Percentiles rank a stretch among this genome's conserved stretches.
These are phyloP conservation scores for Ctenopoma multispine DNA, from an alignment of 2,797 vertebrate species.

Conservation along the genomic window DNA sequence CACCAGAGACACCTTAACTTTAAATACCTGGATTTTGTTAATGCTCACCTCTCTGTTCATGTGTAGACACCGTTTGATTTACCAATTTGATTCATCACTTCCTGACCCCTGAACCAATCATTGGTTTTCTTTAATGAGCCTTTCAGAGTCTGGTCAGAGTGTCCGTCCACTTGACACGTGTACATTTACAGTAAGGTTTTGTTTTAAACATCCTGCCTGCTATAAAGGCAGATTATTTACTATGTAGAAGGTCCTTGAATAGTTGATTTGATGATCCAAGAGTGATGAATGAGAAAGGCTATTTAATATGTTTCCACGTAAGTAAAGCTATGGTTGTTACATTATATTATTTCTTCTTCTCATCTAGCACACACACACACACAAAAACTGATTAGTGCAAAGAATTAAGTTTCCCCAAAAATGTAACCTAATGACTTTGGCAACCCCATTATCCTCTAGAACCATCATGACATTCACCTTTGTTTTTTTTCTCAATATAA, in stretches of 20 bases:
- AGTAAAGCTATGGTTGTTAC: not conserved
- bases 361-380: not conserved
- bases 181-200: slow-evolving; percentile 32
- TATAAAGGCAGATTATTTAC: slow-evolving; percentile 36
- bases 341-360: not conserved
- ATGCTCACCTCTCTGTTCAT: too few relatives aligned
- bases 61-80: too few relatives aligned
- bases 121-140: too few relatives aligned
- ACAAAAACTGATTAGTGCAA: not conserved
- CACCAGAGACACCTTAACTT: too few relatives aligned
- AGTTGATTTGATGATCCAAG: slow-evolving; percentile 27
- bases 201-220: slow-evolving; percentile 29
- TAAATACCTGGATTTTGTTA: too few relatives aligned
- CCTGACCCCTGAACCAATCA: too few relatives aligned
- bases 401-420: too few relatives aligned
- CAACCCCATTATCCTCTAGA: not conserved
- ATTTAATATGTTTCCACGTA: slow-evolving; percentile 14
- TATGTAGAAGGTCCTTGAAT: slow-evolving; percentile 26
- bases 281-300: slow-evolving; percentile 26
- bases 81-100: too few relatives aligned
- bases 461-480: not conserved
- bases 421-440: not conserved
- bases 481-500: too few relatives aligned
- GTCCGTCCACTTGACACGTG: not conserved
- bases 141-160: too few relatives aligned